phyloP scores from a whole-genome alignment of 92 coral and sea anemone genomes.

The Phenganax marumi region DNA sequence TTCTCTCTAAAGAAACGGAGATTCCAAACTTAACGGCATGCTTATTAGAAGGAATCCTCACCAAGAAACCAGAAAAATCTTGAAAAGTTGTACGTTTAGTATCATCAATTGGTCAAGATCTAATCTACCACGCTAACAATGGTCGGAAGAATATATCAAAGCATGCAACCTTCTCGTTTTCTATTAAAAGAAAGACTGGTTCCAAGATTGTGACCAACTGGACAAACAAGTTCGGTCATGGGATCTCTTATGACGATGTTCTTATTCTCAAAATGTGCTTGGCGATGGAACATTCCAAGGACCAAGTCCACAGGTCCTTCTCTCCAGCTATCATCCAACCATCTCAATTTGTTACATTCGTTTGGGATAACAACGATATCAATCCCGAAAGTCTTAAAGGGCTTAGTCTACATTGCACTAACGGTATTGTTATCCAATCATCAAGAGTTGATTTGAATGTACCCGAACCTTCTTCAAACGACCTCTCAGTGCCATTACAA shows the following conservation, averaged over 20 bases:
- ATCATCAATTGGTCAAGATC: constrained; percentile 35
- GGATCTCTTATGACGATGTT: too few species aligned
- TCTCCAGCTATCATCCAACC: too few species aligned
- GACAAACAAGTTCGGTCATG: too few species aligned
- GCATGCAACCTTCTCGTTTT: constrained; percentile 28
- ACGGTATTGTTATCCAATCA: constrained; percentile 13
- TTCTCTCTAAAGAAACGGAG: constrained; percentile 17
- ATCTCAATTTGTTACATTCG: too few species aligned
- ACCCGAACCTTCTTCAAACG: neutral
- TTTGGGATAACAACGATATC: too few species aligned
- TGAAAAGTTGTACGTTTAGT: constrained; percentile 8
- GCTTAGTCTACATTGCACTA: constrained; percentile 28
- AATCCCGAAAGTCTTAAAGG: too few species aligned
- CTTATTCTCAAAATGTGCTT: too few species aligned
- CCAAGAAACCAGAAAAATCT: constrained; percentile 10
- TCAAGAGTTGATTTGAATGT: neutral
- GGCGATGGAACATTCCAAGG: too few species aligned
- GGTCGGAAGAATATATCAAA: constrained; percentile 28
- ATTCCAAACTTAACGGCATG: constrained; percentile 22
- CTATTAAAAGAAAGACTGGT: constrained; percentile 33
- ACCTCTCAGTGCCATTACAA: neutral
- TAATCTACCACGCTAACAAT: too few species aligned
- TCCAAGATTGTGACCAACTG: constrained; percentile 26
- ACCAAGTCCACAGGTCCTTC: too few species aligned
- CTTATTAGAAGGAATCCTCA: constrained; percentile 15